These are phyloP conservation scores for Alethe diademata DNA, from an alignment of 2,113 vertebrate genomes.

Conservation along the genomic window DNA sequence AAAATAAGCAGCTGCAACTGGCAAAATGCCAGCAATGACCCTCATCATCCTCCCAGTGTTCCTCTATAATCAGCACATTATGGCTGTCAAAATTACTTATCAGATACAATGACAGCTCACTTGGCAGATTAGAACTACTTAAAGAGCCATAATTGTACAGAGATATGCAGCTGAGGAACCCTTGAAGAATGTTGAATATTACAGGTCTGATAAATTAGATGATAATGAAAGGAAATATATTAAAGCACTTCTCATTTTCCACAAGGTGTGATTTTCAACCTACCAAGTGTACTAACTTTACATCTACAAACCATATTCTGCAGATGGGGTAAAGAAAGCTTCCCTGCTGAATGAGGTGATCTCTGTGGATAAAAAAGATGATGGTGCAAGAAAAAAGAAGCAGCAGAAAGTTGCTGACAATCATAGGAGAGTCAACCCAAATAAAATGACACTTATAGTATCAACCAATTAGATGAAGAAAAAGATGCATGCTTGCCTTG, in stretches of 20 bases:
- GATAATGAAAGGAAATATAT: neutral
- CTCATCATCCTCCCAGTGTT: neutral
- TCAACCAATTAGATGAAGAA: too few species aligned
- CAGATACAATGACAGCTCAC: neutral
- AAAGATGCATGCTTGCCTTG: too few species aligned
- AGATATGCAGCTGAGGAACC: neutral
- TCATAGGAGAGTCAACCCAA: too few species aligned
- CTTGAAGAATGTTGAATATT: neutral
- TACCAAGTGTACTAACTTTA: neutral
- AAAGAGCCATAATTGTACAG: neutral
- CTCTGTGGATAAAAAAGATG: too few species aligned
- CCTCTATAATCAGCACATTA: neutral
- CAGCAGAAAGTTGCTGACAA: too few species aligned
- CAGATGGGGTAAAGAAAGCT: neutral
- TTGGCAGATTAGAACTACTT: neutral
- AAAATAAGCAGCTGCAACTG: neutral
- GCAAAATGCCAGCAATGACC: neutral
- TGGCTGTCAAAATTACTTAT: neutral
- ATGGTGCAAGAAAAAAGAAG: too few species aligned
- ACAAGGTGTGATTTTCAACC: neutral
- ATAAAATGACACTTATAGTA: too few species aligned
- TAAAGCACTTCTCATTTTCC: neutral
- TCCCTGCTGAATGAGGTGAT: neutral
- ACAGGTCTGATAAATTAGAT: neutral
- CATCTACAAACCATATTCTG: neutral